Evolutionary conservation across 2,797 vertebrate genomes (phyloP).

Genomic region (Alfaro cultratus): DNA sequence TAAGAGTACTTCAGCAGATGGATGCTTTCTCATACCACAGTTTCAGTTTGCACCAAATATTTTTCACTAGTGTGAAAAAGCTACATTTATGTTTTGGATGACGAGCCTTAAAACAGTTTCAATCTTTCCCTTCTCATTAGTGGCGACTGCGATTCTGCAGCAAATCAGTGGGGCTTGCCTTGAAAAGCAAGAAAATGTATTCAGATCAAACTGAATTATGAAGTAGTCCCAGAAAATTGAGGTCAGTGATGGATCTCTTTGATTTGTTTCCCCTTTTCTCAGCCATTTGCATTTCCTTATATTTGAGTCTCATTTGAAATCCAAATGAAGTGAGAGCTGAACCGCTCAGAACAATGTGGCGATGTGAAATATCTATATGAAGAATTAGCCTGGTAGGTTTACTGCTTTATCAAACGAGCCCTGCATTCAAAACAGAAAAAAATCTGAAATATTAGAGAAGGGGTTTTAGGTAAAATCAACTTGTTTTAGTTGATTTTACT

Average conservation of each 20-base stretch:
- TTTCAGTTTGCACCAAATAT: not conserved
- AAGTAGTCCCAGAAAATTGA: conserved; percentile 71
- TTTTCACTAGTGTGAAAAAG: not conserved
- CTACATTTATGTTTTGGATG: conserved; percentile 20
- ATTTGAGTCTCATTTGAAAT: conserved; percentile 56
- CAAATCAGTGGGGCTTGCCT: conserved; percentile 42
- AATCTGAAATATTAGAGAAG: not conserved
- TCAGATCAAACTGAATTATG: conserved; percentile 77
- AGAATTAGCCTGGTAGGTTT: not conserved
- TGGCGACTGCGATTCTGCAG: conserved; percentile 47
- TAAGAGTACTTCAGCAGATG: not conserved
- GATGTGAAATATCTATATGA: conserved; percentile 4
- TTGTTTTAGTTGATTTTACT: not conserved
- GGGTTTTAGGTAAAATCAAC: too few relatives aligned
- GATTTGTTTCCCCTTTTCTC: conserved; percentile 41
- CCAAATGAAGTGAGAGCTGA: conserved; percentile 34
- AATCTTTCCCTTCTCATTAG: conserved; percentile 57
- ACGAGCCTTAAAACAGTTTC: conserved; percentile 42
- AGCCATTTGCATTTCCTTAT: conserved; percentile 55
- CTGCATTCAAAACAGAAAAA: too few relatives aligned
- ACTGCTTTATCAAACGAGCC: too few relatives aligned
- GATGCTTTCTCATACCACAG: not conserved
- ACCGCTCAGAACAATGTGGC: conserved; percentile 23
- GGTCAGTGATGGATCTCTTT: conserved; percentile 68
- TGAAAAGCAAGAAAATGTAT: conserved; percentile 58